A percentile compares a stretch with the other conserved stretches of the same genome.
Conservation (phyloP, 2,113 vertebrate species). For the Xiphias gladius region DNA sequence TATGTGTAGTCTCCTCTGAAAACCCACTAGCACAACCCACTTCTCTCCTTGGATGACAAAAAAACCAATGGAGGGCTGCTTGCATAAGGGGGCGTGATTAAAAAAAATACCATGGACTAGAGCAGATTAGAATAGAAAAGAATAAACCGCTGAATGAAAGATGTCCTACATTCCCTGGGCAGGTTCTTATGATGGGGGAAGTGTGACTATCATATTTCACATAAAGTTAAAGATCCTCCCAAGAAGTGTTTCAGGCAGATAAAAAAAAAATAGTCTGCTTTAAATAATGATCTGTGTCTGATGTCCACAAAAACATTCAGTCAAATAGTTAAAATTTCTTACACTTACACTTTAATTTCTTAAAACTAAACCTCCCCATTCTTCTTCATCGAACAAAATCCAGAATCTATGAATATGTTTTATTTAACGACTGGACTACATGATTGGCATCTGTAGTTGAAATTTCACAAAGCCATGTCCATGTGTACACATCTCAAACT, state of each 20-base stretch:
- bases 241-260: background rate
- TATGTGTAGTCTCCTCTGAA: background rate
- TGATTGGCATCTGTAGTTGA: no score
- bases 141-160: background rate
- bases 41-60: background rate
- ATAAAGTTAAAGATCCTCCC: background rate
- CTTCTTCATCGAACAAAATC: no score
- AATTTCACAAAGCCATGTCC: no score
- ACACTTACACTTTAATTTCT: no score
- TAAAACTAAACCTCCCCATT: no score
- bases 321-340: no score
- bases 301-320: no score
- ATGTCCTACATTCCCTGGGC: background rate
- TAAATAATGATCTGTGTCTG: no score
- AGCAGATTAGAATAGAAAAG: background rate
- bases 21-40: conserved; percentile 16
- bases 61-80: conserved; percentile 23
- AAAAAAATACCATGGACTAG: background rate
- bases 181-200: background rate
- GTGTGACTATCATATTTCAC: background rate
- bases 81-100: conserved; percentile 49
- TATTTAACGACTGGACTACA: no score
- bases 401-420: no score
- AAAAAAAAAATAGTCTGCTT: no score
- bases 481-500: no score